These are phyloP conservation scores for Platichthys flesus DNA, from an alignment of 2,113 vertebrate species.

Conservation along the genomic window DNA sequence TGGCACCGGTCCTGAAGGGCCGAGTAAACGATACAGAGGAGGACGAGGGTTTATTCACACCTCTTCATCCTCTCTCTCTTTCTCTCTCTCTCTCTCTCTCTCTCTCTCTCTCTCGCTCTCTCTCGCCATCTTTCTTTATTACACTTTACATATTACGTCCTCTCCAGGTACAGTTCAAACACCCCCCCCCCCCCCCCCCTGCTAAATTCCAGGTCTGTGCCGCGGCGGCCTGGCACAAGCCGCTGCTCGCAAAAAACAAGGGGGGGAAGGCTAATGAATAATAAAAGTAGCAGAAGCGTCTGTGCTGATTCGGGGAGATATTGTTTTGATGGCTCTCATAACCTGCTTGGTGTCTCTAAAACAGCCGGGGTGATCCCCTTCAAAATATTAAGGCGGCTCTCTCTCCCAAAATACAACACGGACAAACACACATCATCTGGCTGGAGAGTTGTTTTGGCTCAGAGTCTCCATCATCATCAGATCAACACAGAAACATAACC, in stretches of 20 bases:
- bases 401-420: neutral
- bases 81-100: neutral
- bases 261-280: slow-evolving; percentile 49
- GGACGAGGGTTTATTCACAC: slow-evolving; percentile 56
- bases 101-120: neutral
- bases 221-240: slow-evolving; percentile 33
- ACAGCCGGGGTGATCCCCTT: slow-evolving; percentile 4
- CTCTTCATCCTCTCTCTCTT: neutral
- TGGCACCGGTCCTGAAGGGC: slow-evolving; percentile 48
- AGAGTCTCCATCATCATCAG: neutral
- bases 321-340: slow-evolving; percentile 42
- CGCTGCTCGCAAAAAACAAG: slow-evolving; percentile 1
- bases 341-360: slow-evolving; percentile 29
- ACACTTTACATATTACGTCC: slow-evolving; percentile 52
- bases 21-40: slow-evolving; percentile 63
- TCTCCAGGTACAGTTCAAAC: slow-evolving; percentile 60
- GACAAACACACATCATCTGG: neutral
- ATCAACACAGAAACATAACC: neutral
- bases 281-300: slow-evolving; percentile 56
- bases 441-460: neutral
- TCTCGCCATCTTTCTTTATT: slow-evolving; percentile 57
- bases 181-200: slow-evolving; percentile 2
- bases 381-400: slow-evolving; percentile 17
- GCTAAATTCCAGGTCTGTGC: slow-evolving; percentile 49
- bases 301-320: slow-evolving; percentile 43